phyloP scores from a whole-genome alignment of 2,113 vertebrate genomes.

The Heterocephalus glaber region DNA sequence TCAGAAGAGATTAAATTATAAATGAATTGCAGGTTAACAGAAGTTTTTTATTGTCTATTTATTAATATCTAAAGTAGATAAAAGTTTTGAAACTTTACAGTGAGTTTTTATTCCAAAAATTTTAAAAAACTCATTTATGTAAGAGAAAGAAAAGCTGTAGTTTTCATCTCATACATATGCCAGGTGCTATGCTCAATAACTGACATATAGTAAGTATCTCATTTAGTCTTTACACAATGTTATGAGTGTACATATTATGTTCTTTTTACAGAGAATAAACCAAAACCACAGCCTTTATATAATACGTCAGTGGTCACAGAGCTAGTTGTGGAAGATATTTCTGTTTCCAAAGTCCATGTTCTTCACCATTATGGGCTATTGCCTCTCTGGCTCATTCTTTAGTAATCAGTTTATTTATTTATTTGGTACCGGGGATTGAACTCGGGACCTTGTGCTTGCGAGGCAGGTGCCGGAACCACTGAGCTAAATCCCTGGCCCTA shows the following conservation, averaged over 20 bases:
- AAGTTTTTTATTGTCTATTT: neutral
- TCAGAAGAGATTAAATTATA: slow-evolving; percentile 28
- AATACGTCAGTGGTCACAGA: neutral
- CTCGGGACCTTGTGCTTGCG: too few species aligned
- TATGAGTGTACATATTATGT: neutral
- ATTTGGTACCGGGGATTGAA: too few species aligned
- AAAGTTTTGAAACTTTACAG: neutral
- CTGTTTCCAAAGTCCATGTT: neutral
- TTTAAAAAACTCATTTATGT: neutral
- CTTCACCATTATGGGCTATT: neutral
- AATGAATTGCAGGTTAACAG: neutral
- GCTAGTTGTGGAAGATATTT: neutral
- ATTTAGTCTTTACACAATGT: neutral
- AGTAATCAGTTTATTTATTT: neutral
- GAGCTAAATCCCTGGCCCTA: too few species aligned
- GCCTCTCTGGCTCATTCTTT: slow-evolving; percentile 20
- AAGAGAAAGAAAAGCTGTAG: neutral
- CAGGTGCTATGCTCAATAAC: neutral
- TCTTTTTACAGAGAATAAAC: neutral
- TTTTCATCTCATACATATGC: neutral
- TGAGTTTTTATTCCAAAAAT: slow-evolving; percentile 4
- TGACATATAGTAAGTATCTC: neutral
- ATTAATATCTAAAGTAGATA: neutral
- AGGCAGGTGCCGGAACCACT: too few species aligned
- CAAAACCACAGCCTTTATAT: neutral